phyloP scores from a whole-genome alignment of 2,888 invertebrate genomes.

The Tridacna gigas region DNA sequence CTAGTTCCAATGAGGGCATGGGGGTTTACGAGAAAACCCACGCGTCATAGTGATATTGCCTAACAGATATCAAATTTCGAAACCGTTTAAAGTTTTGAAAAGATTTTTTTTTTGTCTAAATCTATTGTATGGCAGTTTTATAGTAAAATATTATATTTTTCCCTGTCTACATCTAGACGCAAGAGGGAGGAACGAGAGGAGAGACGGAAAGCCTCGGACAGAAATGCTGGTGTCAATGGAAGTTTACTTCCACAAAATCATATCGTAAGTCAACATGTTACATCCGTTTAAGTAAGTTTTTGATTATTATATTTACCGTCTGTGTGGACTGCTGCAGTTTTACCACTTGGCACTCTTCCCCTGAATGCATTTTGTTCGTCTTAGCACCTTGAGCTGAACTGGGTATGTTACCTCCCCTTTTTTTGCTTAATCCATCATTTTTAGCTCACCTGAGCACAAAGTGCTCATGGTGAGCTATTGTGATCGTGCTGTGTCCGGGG shows the following conservation, averaged over 20 bases:
- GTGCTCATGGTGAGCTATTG: no score
- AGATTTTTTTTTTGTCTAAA: no score
- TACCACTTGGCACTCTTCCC: conserved; percentile 5
- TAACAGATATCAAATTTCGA: no score
- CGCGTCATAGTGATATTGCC: no score
- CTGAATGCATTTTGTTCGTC: conserved; percentile 6
- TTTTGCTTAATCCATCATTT: background rate
- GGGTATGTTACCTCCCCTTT: conserved; percentile 2
- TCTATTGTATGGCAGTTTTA: no score
- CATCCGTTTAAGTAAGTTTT: conserved; percentile 24
- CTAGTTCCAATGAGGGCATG: no score
- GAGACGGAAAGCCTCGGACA: background rate
- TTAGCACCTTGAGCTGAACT: conserved; percentile 10
- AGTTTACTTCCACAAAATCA: conserved; percentile 18
- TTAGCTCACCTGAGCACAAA: background rate
- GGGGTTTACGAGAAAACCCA: no score
- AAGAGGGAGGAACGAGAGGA: conserved; percentile 18
- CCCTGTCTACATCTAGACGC: background rate
- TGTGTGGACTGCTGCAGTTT: conserved; percentile 27
- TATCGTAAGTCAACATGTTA: conserved; percentile 32
- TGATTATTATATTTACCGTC: background rate
- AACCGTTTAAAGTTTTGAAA: no score
- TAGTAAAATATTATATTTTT: no score
- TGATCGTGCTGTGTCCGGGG: no score
- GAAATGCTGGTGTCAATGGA: background rate